Percentiles rank a stretch among this genome's conserved stretches.
Evolutionary conservation across 2,797 vertebrate genomes (phyloP).

Genomic region (Natrix natrix): DNA sequence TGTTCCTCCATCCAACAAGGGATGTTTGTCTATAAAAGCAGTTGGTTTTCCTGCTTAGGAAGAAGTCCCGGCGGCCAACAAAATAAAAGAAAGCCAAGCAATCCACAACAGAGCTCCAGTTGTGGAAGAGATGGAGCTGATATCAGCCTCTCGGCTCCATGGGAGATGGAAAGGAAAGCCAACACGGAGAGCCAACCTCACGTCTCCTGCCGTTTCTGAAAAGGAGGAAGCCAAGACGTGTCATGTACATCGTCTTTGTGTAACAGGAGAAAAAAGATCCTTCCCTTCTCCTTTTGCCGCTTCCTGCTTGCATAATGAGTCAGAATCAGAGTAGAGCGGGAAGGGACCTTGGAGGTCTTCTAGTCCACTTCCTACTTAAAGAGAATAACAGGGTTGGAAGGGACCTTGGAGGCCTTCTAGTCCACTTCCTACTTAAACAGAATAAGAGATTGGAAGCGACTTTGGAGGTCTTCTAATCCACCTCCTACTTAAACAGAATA

Average conservation of each 20-base stretch:
- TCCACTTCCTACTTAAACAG: too few relatives aligned
- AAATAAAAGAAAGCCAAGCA: slow-evolving; percentile 34
- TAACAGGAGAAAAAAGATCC: slow-evolving; percentile 21
- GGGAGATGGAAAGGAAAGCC: slow-evolving; percentile 19
- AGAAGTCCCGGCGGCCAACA: slow-evolving; percentile 43
- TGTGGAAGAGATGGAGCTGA: slow-evolving; percentile 52
- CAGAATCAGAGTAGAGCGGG: too few relatives aligned
- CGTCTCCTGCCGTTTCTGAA: slow-evolving; percentile 36
- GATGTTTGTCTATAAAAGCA: slow-evolving; percentile 39
- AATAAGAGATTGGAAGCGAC: too few relatives aligned
- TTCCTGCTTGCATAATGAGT: not conserved
- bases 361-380: too few relatives aligned
- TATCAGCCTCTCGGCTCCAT: slow-evolving; percentile 11
- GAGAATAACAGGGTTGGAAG: too few relatives aligned
- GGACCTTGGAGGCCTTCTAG: too few relatives aligned
- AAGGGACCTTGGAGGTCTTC: too few relatives aligned
- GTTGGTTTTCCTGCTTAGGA: slow-evolving; percentile 46
- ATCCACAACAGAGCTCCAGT: slow-evolving; percentile 40
- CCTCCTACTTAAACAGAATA: too few relatives aligned
- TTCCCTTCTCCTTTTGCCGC: slow-evolving; percentile 22
- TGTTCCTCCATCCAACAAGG: slow-evolving; percentile 39
- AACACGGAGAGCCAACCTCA: slow-evolving; percentile 16
- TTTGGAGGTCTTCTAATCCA: too few relatives aligned
- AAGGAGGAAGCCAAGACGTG: slow-evolving; percentile 19
- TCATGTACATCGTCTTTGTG: slow-evolving; percentile 52